Evolutionary conservation across 2,797 vertebrate species (phyloP).

Genomic region (Chelidonichthys spinosus): DNA sequence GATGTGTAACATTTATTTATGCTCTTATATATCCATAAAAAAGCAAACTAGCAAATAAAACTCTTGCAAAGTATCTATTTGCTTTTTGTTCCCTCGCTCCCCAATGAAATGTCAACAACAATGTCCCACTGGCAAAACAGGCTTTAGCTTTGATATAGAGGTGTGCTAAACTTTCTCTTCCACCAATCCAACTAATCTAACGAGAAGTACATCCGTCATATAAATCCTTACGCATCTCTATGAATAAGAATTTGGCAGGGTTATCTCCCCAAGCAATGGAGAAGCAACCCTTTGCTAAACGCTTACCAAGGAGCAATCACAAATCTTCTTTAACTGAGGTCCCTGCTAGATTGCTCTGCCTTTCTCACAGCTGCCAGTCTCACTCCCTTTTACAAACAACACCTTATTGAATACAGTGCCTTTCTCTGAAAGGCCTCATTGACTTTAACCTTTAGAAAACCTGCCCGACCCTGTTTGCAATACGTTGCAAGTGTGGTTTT

Average conservation of each 20-base stretch:
- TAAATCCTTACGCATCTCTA: slow-evolving; percentile 63
- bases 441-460: slow-evolving; percentile 28
- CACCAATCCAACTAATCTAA: slow-evolving; percentile 67
- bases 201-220: slow-evolving; percentile 72
- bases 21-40: slow-evolving; percentile 43
- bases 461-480: not conserved
- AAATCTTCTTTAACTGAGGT: slow-evolving; percentile 66
- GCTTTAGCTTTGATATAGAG: slow-evolving; percentile 64
- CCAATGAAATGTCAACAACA: slow-evolving; percentile 50
- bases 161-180: slow-evolving; percentile 38
- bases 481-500: too few species aligned
- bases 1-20: slow-evolving; percentile 54
- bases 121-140: slow-evolving; percentile 29
- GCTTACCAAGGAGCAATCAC: slow-evolving; percentile 58
- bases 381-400: slow-evolving; percentile 40
- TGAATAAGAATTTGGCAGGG: slow-evolving; percentile 71
- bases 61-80: slow-evolving; percentile 46
- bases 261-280: slow-evolving; percentile 61
- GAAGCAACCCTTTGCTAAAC: slow-evolving; percentile 59
- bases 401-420: slow-evolving; percentile 15
- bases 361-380: slow-evolving; percentile 48
- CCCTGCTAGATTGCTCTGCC: slow-evolving; percentile 49
- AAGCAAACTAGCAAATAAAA: slow-evolving; percentile 51
- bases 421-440: slow-evolving; percentile 10
- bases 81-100: slow-evolving; percentile 39